Evolutionary conservation across 1,140 invertebrate species (phyloP).

Genomic region (Drosophila mayri): DNA sequence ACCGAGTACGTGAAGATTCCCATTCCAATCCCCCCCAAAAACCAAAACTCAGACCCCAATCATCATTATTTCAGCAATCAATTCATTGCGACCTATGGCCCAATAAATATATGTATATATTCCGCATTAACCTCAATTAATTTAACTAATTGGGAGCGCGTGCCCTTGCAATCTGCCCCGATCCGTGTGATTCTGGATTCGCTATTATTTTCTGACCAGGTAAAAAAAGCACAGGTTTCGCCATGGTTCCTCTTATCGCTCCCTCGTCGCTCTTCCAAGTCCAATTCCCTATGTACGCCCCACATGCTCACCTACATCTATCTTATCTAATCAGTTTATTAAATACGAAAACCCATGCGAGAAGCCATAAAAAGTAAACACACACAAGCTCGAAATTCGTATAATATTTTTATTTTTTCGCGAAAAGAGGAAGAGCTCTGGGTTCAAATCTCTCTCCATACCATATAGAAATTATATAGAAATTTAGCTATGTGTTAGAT

Average conservation of each 20-base stretch:
- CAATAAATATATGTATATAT: constrained; percentile 63
- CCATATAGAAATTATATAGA: constrained; percentile 24
- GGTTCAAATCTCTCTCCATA: constrained; percentile 19
- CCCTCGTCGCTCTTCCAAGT: constrained; percentile 46
- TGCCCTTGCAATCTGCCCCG: constrained; percentile 39
- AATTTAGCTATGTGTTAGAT: constrained; percentile 19
- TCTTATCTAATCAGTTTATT: constrained; percentile 80
- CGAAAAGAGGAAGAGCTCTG: constrained; percentile 27
- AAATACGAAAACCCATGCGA: constrained; percentile 71
- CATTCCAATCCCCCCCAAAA: neutral
- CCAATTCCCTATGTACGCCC: constrained; percentile 55
- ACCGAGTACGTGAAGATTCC: constrained; percentile 53
- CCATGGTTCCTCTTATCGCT: constrained; percentile 65
- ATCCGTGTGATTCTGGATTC: constrained; percentile 37
- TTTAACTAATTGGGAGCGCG: constrained; percentile 69
- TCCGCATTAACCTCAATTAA: constrained; percentile 71
- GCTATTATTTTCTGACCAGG: constrained; percentile 29
- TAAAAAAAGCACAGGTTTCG: constrained; percentile 41
- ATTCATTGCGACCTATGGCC: constrained; percentile 62
- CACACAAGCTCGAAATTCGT: constrained; percentile 20
- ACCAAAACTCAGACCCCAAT: neutral
- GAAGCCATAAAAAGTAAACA: constrained; percentile 70
- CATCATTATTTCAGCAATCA: constrained; percentile 58
- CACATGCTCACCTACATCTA: constrained; percentile 28
- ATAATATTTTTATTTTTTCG: constrained; percentile 34